Evolutionary conservation across 2,888 invertebrate genomes (phyloP).

Genomic region (Lycophotia porphyrea): DNA sequence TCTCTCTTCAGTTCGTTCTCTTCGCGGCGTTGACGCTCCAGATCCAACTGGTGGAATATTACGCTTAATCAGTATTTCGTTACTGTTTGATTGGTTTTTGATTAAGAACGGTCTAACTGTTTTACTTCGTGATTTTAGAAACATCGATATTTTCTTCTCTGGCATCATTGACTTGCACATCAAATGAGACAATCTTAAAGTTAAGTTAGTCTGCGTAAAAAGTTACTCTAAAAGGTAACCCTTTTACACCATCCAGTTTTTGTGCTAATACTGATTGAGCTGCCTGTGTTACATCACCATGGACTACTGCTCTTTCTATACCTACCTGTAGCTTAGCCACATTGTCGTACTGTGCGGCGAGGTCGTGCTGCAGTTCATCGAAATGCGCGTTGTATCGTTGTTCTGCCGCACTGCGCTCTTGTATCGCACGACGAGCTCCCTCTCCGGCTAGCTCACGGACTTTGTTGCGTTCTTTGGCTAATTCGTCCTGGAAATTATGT

Average conservation of each 20-base stretch:
- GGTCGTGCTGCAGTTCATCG: constrained; percentile 94
- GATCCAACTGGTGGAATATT: constrained; percentile 88
- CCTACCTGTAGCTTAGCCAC: constrained; percentile 92
- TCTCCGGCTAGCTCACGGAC: constrained; percentile 94
- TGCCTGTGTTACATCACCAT: background rate
- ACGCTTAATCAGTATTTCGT: background rate
- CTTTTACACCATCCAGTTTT: background rate
- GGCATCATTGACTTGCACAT: background rate
- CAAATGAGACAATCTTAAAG: background rate
- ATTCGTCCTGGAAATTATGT: constrained; percentile 90
- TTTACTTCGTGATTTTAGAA: background rate
- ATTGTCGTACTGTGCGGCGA: constrained; percentile 95
- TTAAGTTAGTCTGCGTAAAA: background rate
- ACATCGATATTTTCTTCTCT: background rate
- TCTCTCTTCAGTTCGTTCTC: constrained; percentile 95
- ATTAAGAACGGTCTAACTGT: background rate
- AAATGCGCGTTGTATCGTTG: constrained; percentile 93
- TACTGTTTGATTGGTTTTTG: background rate
- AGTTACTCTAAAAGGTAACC: background rate
- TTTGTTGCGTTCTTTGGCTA: constrained; percentile 94
- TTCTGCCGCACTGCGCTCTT: constrained; percentile 93
- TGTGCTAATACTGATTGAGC: background rate
- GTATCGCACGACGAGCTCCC: constrained; percentile 92
- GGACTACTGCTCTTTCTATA: background rate
- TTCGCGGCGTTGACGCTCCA: constrained; percentile 94